These are phyloP conservation scores for Tineola bisselliella DNA, from an alignment of 2,888 invertebrate genomes.

Conservation along the genomic window DNA sequence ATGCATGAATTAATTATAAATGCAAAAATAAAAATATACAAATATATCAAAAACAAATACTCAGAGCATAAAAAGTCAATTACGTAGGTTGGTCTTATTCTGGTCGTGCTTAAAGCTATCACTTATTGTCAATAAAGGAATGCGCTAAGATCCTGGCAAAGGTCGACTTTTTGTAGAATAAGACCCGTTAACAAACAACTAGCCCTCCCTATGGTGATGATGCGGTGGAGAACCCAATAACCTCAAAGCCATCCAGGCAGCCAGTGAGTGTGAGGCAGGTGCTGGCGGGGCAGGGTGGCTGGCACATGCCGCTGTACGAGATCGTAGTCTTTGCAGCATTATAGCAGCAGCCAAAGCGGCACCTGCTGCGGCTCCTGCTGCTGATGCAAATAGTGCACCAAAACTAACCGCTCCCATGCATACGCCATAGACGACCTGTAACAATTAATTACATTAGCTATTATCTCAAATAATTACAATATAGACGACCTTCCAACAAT, in stretches of 20 bases:
- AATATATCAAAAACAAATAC: neutral
- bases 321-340: constrained; percentile 81
- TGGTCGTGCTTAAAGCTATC: too few species aligned
- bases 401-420: constrained; percentile 91
- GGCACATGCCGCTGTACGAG: constrained; percentile 72
- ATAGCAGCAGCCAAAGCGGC: constrained; percentile 88
- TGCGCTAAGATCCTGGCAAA: too few species aligned
- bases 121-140: too few species aligned
- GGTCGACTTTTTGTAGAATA: neutral
- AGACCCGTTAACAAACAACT: constrained; percentile 18
- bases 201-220: constrained; percentile 44
- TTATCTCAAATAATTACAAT: too few species aligned
- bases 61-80: neutral
- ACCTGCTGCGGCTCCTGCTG: constrained; percentile 86
- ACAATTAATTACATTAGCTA: neutral
- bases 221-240: constrained; percentile 66
- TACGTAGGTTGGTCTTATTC: too few species aligned
- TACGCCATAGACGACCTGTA: constrained; percentile 84
- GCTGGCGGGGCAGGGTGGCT: constrained; percentile 63
- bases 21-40: neutral
- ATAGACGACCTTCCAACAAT: neutral
- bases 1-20: neutral
- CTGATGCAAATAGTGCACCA: constrained; percentile 86
- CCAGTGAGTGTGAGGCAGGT: constrained; percentile 71
- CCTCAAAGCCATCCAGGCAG: constrained; percentile 79